phyloP scores from a whole-genome alignment of 2,797 vertebrate species.

The Hippopotamyrus pictus region DNA sequence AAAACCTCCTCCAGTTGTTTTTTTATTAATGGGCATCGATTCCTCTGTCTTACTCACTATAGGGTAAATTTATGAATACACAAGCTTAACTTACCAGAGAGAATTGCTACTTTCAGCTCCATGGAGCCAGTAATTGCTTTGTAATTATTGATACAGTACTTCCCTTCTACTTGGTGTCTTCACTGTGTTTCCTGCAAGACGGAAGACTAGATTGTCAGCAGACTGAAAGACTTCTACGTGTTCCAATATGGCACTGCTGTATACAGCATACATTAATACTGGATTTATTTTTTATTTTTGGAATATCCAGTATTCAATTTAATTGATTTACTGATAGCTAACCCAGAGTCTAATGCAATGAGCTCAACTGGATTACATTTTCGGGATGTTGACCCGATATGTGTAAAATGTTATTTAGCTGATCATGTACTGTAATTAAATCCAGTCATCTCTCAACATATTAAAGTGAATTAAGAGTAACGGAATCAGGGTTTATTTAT shows the following conservation, averaged over 20 bases:
- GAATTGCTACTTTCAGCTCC: conserved; percentile 57
- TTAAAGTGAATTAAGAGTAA: conserved; percentile 65
- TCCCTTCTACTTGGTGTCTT: conserved; percentile 40
- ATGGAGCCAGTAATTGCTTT: conserved; percentile 53
- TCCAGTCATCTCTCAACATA: conserved; percentile 66
- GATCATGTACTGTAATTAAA: conserved; percentile 79
- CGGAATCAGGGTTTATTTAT: conserved; percentile 43
- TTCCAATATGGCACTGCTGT: conserved; percentile 27
- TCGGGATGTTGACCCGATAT: conserved; percentile 73
- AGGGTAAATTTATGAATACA: conserved; percentile 12
- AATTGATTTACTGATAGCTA: conserved; percentile 82
- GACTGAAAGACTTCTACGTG: conserved; percentile 27
- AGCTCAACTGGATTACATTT: conserved; percentile 82
- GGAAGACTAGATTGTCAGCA: conserved; percentile 23
- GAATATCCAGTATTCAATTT: conserved; percentile 53
- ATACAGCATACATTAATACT: conserved; percentile 35
- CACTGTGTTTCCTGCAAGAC: not conserved
- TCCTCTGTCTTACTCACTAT: conserved; percentile 8
- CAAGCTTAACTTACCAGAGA: conserved; percentile 35
- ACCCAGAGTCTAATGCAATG: conserved; percentile 75
- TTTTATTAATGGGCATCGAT: conserved; percentile 21
- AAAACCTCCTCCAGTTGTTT: not conserved
- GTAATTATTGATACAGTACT: conserved; percentile 54
- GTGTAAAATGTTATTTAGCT: conserved; percentile 80
- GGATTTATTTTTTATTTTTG: conserved; percentile 26